These are phyloP conservation scores for Drosophila meridionalis DNA, from an alignment of 2,888 invertebrate genomes.

Conservation along the genomic window DNA sequence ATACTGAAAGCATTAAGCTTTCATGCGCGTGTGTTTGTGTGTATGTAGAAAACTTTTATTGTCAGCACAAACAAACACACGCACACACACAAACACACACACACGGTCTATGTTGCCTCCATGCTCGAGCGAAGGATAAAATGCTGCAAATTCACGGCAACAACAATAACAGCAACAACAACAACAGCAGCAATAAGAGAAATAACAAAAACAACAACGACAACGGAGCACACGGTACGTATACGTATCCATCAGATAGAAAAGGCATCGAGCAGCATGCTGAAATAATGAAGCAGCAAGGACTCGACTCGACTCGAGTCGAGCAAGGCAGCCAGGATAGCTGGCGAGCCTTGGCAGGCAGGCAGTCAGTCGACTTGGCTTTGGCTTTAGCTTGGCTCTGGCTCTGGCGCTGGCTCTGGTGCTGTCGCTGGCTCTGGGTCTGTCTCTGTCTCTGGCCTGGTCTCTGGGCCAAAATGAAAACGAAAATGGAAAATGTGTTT, in stretches of 20 bases:
- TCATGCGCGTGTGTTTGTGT: constrained; percentile 58
- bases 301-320: constrained; percentile 59
- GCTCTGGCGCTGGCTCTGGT: constrained; percentile 27
- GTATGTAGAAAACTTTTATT: constrained; percentile 74
- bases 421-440: constrained; percentile 51
- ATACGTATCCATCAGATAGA: constrained; percentile 81
- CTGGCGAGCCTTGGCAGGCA: constrained; percentile 39
- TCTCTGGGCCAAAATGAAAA: constrained; percentile 73
- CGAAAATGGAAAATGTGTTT: constrained; percentile 78
- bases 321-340: constrained; percentile 32
- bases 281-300: constrained; percentile 81
- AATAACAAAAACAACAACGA: constrained; percentile 28
- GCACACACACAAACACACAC: constrained; percentile 32
- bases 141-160: constrained; percentile 80
- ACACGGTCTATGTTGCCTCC: constrained; percentile 46
- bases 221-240: constrained; percentile 70
- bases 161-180: constrained; percentile 49
- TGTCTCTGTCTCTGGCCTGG: constrained; percentile 37
- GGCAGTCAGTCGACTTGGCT: constrained; percentile 41
- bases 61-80: constrained; percentile 74
- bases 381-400: constrained; percentile 27
- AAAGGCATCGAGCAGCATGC: constrained; percentile 80
- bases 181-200: constrained; percentile 13
- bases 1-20: constrained; percentile 69
- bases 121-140: constrained; percentile 75